Percentiles rank a stretch among this genome's conserved stretches.
Conservation (phyloP, 2,888 invertebrate genomes). For the Pegoplata infirma region DNA sequence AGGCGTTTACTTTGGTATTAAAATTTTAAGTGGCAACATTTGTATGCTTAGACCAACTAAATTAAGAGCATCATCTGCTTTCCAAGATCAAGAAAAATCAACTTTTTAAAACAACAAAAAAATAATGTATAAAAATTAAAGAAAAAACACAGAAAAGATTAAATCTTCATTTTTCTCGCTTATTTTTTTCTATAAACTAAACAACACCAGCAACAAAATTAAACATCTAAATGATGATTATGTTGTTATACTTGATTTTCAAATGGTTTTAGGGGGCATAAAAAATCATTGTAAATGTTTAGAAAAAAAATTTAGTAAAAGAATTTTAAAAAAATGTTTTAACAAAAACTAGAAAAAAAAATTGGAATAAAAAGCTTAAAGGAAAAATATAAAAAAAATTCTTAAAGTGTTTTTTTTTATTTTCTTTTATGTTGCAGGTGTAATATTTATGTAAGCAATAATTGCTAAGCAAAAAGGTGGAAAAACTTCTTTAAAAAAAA, state of each 20-base stretch:
- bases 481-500: conserved; percentile 10
- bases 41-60: conserved; percentile 56
- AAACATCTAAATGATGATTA: conserved; percentile 29
- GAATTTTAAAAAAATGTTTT: neutral
- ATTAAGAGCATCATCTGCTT: conserved; percentile 51
- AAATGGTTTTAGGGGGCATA: neutral
- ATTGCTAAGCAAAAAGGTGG: conserved; percentile 37
- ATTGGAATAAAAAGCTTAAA: conserved; percentile 1
- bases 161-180: conserved; percentile 26
- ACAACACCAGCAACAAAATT: neutral
- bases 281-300: conserved; percentile 13
- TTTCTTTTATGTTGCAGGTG: conserved; percentile 2
- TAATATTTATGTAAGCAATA: neutral
- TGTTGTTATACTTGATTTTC: conserved; percentile 43
- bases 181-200: neutral
- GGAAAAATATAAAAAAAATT: neutral
- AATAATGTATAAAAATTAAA: no score
- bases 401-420: neutral
- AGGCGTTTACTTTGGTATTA: conserved; percentile 58
- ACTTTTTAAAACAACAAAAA: neutral
- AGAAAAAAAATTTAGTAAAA: conserved; percentile 3
- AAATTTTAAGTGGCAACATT: conserved; percentile 62
- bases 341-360: no score
- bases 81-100: neutral
- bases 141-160: conserved; percentile 16